Evolutionary conservation across 1,140 invertebrate species (phyloP), one percentile per base, ranked within the genome.

Genomic region (Drosophila subpulchrella): DNA sequence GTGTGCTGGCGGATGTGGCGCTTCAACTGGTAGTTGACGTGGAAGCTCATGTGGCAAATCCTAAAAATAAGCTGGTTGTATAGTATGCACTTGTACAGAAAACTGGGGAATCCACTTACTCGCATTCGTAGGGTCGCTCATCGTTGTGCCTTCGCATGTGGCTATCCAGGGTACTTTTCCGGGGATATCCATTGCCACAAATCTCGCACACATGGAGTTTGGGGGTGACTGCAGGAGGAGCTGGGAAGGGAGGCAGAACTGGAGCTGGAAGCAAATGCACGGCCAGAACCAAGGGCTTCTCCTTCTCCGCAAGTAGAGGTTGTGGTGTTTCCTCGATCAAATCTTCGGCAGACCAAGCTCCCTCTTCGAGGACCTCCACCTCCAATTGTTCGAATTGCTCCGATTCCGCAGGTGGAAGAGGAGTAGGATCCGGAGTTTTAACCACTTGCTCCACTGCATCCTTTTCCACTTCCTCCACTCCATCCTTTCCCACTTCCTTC

Each of bases 1-100:
- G 91, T 92, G 34, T 92, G 91, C 54, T 91, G 81, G 4, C 90
- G 77, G 20, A 92, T 92, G 53, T 92, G 92, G 0, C 92, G 84
- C 59, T 78, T 88, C n/a, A 92, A 32, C 68, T 92, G 90, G 70
- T 91, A 92, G 44, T 92, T 91, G 7, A 91, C 78, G 54, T 91
- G 82, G 34, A 92, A 92, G 3, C 83, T 55, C 44, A 81, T 75
- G 6, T 75, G 73, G 54, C 92, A 92, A 39, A 92, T 85, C 70
- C 91, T 92, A 30, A 2, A 60, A 42, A 15, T 1, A 10, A 8
- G 8, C 6, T 17, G 24, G 0, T 10, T 10, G 8, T 0, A 4
- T 10, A 6, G 8, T 20, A 6, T n/a, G 11, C 12, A 47, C 6
- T 8, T 48, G 15, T 1, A 30, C 20, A 30, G 30, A 2, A 8